These are phyloP conservation scores for Acrobasis consociella DNA, from an alignment of 2,888 invertebrate species.

Conservation along the genomic window DNA sequence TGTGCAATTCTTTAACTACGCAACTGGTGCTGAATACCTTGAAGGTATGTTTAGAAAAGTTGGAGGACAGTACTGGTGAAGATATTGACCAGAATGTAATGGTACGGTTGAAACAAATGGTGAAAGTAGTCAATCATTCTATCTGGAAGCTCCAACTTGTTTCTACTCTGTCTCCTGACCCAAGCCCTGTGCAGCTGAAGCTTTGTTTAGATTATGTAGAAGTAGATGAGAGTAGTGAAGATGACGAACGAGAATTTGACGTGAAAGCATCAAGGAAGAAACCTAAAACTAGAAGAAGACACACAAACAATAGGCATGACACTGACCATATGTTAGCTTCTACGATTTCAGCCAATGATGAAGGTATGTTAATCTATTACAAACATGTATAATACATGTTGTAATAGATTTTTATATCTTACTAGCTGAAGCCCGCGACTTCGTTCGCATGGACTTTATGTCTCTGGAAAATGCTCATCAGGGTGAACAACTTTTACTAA, in stretches of 20 bases:
- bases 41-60: slow-evolving; percentile 77
- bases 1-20: slow-evolving; percentile 83
- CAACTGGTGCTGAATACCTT: slow-evolving; percentile 83
- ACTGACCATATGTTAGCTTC: slow-evolving; percentile 67
- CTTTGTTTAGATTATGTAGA: slow-evolving; percentile 75
- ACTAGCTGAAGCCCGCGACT: too few species aligned
- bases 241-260: slow-evolving; percentile 66
- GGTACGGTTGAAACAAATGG: slow-evolving; percentile 58
- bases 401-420: too few species aligned
- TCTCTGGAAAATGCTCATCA: too few species aligned
- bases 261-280: slow-evolving; percentile 63
- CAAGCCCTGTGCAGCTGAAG: slow-evolving; percentile 66
- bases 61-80: slow-evolving; percentile 60
- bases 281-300: slow-evolving; percentile 60
- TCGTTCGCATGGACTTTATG: too few species aligned
- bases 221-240: slow-evolving; percentile 73
- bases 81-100: slow-evolving; percentile 50
- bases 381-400: background rate
- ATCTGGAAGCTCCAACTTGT: slow-evolving; percentile 88
- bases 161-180: slow-evolving; percentile 78
- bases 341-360: slow-evolving; percentile 64
- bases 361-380: slow-evolving; percentile 47
- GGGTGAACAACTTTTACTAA: too few species aligned
- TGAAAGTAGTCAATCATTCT: slow-evolving; percentile 84
- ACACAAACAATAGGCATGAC: slow-evolving; percentile 64